phyloP scores from a whole-genome alignment of 2,797 vertebrate genomes.

The Calcarius lapponicus region DNA sequence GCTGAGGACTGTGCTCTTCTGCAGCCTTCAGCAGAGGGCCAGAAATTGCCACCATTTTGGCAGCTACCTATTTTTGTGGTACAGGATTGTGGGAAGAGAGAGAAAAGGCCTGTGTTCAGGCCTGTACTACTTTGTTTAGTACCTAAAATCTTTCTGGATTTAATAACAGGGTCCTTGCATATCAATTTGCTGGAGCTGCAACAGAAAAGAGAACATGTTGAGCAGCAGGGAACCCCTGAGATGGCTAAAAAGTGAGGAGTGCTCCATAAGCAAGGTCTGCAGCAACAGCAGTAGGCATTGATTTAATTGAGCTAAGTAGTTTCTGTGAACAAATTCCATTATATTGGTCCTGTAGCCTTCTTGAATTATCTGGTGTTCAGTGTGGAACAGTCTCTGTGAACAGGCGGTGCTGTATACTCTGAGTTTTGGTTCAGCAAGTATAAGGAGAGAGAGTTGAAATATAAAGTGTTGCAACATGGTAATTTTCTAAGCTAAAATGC shows the following conservation, averaged over 20 bases:
- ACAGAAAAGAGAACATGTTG: not conserved
- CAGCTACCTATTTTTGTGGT: not conserved
- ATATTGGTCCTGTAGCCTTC: not conserved
- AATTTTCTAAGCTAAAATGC: not conserved
- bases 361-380: not conserved
- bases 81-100: not conserved
- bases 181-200: not conserved
- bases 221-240: not conserved
- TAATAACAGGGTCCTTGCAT: not conserved
- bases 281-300: not conserved
- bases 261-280: not conserved
- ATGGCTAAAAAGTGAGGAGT: not conserved
- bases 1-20: not conserved
- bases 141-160: not conserved
- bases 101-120: not conserved
- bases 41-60: not conserved
- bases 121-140: not conserved
- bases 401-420: not conserved
- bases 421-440: not conserved
- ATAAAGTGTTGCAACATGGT: not conserved
- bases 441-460: not conserved
- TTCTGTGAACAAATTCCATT: not conserved
- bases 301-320: not conserved
- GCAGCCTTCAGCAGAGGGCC: not conserved
- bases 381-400: rapidly evolving